Evolutionary conservation across 2,113 vertebrate species (phyloP).

Genomic region (Sebastes fasciatus): DNA sequence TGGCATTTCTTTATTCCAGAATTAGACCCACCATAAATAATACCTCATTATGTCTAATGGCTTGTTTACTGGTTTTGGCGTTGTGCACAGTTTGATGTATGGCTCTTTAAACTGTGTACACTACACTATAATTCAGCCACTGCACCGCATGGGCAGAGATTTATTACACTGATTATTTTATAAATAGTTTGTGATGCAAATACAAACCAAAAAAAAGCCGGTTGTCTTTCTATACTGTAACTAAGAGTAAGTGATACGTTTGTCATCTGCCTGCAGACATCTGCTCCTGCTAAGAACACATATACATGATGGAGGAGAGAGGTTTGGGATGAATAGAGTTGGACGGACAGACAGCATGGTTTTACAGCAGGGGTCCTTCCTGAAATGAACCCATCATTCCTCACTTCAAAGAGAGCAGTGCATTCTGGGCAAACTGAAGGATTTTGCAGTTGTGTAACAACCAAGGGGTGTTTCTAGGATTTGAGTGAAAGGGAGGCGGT

Average conservation of each 20-base stretch:
- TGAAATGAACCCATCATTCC: constrained; percentile 22
- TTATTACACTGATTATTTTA: constrained; percentile 35
- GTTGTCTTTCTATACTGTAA: neutral
- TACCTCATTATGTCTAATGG: constrained; percentile 55
- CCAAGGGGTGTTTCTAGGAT: constrained; percentile 60
- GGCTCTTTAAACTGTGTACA: constrained; percentile 31
- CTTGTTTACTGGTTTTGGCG: constrained; percentile 64
- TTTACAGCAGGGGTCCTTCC: constrained; percentile 37
- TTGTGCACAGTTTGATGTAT: constrained; percentile 41
- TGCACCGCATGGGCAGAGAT: constrained; percentile 25
- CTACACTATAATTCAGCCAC: constrained; percentile 17
- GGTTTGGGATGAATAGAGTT: neutral
- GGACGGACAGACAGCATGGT: constrained; percentile 5
- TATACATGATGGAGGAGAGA: neutral
- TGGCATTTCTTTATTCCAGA: constrained; percentile 28
- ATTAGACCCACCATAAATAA: constrained; percentile 58
- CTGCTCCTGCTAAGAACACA: constrained; percentile 22
- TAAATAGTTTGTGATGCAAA: constrained; percentile 23
- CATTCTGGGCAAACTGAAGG: constrained; percentile 59
- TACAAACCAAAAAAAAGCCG: neutral
- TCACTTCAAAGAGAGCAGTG: constrained; percentile 57
- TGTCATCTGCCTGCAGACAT: neutral
- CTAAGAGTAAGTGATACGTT: neutral
- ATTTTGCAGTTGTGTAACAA: constrained; percentile 73
- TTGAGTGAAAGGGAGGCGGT: constrained; percentile 30